Evolutionary conservation across 2,888 invertebrate species (phyloP), one percentile per base, ranked within the genome.

Genomic region (Agapostemon virescens): DNA sequence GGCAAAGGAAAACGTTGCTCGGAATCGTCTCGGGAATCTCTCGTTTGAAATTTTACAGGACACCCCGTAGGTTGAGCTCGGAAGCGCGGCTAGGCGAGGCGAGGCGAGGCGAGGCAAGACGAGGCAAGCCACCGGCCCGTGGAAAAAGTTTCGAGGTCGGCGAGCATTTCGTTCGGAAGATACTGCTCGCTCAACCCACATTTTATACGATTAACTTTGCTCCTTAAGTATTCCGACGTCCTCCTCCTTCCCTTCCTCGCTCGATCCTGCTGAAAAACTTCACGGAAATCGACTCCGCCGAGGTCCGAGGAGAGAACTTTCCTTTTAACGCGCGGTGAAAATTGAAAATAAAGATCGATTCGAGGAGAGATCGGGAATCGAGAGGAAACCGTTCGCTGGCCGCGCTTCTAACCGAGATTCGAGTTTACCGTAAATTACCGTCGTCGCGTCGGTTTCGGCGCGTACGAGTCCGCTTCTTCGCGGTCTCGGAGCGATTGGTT

Each of bases 61-160:
- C n/a, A n/a, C n/a, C n/a, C n/a, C n/a, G n/a, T n/a, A n/a, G n/a
- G 68, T 61, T 74, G 74, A 77, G 73, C 77, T 79, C 61, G 77
- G 68, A 70, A 23, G 36, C 55, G 52, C n/a, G 42, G 42, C 30
- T 55, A 49, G 33, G 68, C 66, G 66, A 58, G 30, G 30, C 69
- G 70, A 42, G 17, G 64, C 80, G 66, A 63, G n/a, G n/a, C n/a
- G n/a, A n/a, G n/a, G n/a, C n/a, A n/a, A n/a, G 30, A 15, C 52
- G 69, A 42, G 15, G 66, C 79, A 52, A 55, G 36, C 45, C 78
- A 78, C 20, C 66, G 73, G 78, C 40, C 69, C 79, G 81, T 70
- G 81, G 81, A 75, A 81, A 79, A 79, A 81, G 38, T 81, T 81
- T 79, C 81, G 81, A 81, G 81, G 79, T 81, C 81, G 81, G 20